phyloP scores from a whole-genome alignment of 1,140 invertebrate species.

The Frieseomelitta varia region DNA sequence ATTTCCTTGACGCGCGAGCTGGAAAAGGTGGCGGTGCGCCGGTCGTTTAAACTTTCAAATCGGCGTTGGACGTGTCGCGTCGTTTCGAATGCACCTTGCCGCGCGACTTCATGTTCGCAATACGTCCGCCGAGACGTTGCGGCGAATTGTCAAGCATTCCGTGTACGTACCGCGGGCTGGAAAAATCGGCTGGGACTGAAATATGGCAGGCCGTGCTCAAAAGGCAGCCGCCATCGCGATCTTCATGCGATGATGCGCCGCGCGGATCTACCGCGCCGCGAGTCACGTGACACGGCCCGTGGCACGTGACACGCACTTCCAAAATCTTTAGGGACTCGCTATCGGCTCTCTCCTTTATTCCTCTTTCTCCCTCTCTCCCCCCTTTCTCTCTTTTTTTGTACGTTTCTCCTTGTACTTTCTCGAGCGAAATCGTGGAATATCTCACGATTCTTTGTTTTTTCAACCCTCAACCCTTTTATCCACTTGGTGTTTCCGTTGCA shows the following conservation, averaged over 20 bases:
- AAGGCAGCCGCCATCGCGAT: constrained; percentile 66
- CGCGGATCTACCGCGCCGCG: constrained; percentile 47
- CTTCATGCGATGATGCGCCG: constrained; percentile 34
- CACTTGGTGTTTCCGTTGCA: not conserved
- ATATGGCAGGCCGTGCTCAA: constrained; percentile 62
- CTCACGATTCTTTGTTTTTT: not conserved
- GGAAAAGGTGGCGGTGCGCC: constrained; percentile 4
- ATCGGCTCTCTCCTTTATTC: not conserved
- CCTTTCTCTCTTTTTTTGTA: not conserved
- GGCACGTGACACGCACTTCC: constrained; percentile 60
- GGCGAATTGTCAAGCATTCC: constrained; percentile 60
- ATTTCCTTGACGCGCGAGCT: not conserved
- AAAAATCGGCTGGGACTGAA: constrained; percentile 63
- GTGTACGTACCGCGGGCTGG: constrained; percentile 43
- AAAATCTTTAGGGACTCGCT: constrained; percentile 23
- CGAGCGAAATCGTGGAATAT: not conserved
- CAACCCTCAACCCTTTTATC: constrained; percentile 5
- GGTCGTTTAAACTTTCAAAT: constrained; percentile 44
- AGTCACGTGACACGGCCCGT: constrained; percentile 36
- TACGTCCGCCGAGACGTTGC: constrained; percentile 11
- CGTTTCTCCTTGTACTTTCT: not conserved
- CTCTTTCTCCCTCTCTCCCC: not conserved
- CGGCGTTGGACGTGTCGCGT: constrained; percentile 5
- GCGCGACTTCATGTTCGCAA: constrained; percentile 22
- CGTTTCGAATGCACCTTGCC: constrained; percentile 46